A percentile compares a stretch with the other conserved stretches of the same genome.
Conservation (phyloP, 1,140 invertebrate genomes). For the Formica selysi region DNA sequence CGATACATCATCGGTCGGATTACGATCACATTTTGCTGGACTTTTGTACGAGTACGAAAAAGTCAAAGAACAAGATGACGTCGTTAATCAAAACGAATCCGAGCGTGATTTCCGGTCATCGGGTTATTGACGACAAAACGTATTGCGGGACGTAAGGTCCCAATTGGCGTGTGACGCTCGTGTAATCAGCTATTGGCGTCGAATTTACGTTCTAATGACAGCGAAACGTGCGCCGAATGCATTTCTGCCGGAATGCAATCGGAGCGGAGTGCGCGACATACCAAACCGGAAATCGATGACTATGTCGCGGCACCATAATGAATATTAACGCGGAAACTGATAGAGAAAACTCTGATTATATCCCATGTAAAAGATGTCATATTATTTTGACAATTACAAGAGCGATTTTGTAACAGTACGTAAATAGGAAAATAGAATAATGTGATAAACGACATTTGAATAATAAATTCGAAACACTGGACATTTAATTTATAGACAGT, state of each 20-base stretch:
- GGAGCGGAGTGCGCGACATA: slow-evolving; percentile 52
- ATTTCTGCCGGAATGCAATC: slow-evolving; percentile 70
- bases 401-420: background rate
- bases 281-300: slow-evolving; percentile 71
- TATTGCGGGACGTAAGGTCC: slow-evolving; percentile 45
- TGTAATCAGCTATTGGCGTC: slow-evolving; percentile 68
- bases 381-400: background rate
- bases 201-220: slow-evolving; percentile 77
- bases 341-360: background rate
- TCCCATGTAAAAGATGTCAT: background rate
- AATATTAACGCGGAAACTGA: slow-evolving; percentile 27
- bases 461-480: background rate
- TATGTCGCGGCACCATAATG: slow-evolving; percentile 48
- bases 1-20: background rate
- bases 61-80: slow-evolving; percentile 28
- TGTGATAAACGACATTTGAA: background rate
- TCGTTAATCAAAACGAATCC: slow-evolving; percentile 56
- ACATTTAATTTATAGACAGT: slow-evolving; percentile 15
- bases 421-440: too few species aligned
- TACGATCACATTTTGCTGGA: background rate
- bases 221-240: slow-evolving; percentile 72
- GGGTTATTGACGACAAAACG: slow-evolving; percentile 51
- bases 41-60: slow-evolving; percentile 17
- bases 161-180: slow-evolving; percentile 57
- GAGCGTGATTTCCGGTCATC: slow-evolving; percentile 65